Conservation (phyloP, 2,113 vertebrate genomes). For the Danio rerio region DNA sequence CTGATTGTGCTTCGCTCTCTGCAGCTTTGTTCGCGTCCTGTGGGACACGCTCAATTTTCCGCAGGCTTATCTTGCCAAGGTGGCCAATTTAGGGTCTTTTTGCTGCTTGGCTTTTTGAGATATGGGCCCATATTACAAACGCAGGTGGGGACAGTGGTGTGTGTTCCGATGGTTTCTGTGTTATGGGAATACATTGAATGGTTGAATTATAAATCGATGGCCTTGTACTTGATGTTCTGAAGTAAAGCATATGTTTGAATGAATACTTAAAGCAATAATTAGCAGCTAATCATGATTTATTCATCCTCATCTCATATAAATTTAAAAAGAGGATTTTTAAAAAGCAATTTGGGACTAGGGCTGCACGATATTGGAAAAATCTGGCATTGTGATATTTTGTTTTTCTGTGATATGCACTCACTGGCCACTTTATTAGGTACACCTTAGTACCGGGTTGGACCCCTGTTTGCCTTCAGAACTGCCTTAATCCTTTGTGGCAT, state of each 20-base stretch:
- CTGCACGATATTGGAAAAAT: too few species aligned
- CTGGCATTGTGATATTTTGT: too few species aligned
- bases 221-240: not conserved
- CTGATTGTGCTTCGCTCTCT: constrained; percentile 16
- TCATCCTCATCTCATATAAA: not conserved
- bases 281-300: not conserved
- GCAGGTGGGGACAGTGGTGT: not conserved
- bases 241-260: not conserved
- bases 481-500: too few species aligned
- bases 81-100: constrained; percentile 38
- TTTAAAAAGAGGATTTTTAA: not conserved
- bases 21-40: not conserved
- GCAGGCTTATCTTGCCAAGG: constrained; percentile 38
- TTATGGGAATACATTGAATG: not conserved
- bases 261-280: not conserved
- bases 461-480: too few species aligned
- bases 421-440: too few species aligned
- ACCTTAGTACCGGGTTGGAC: too few species aligned
- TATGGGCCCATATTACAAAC: constrained; percentile 9
- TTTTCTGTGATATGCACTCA: too few species aligned
- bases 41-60: constrained; percentile 48
- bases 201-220: not conserved
- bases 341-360: too few species aligned
- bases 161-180: not conserved
- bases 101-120: constrained; percentile 17